Evolutionary conservation across 2,888 invertebrate genomes (phyloP).

Genomic region (Eupithecia vulgata): DNA sequence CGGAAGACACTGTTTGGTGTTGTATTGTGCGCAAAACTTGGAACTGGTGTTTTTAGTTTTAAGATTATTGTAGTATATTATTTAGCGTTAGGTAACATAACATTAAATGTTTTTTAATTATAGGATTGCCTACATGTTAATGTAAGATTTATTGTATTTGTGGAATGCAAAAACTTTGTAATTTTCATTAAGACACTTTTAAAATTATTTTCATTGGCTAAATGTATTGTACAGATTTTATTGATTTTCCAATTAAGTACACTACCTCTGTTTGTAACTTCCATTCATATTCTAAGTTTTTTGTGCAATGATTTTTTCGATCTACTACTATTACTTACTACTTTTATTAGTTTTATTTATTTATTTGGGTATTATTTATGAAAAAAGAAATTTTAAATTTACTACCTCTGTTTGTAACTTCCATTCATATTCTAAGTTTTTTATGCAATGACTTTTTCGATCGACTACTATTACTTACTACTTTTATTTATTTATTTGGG

Average conservation of each 20-base stretch:
- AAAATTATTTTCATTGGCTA: slow-evolving; percentile 3
- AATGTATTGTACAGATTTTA: background rate
- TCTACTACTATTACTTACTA: background rate
- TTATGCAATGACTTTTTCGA: too few relatives aligned
- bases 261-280: slow-evolving; percentile 39
- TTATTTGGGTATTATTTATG: too few relatives aligned
- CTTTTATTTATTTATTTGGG: too few relatives aligned
- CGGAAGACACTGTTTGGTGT: slow-evolving; percentile 72
- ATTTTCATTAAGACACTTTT: slow-evolving; percentile 3
- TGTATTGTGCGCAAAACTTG: slow-evolving; percentile 79
- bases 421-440: too few relatives aligned
- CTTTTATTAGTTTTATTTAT: too few relatives aligned
- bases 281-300: slow-evolving; percentile 17
- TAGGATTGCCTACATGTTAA: background rate
- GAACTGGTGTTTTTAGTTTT: slow-evolving; percentile 62
- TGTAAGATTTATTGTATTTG: background rate
- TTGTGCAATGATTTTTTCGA: background rate
- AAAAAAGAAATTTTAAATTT: background rate
- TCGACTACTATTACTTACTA: too few relatives aligned
- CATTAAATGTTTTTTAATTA: slow-evolving; percentile 13
- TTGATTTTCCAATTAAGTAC: background rate
- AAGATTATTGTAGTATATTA: slow-evolving; percentile 26
- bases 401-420: too few relatives aligned
- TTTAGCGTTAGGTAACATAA: slow-evolving; percentile 27
- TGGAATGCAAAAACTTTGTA: background rate